Conservation (phyloP, 2,888 invertebrate species). For the Petrolisthes cinctipes region DNA sequence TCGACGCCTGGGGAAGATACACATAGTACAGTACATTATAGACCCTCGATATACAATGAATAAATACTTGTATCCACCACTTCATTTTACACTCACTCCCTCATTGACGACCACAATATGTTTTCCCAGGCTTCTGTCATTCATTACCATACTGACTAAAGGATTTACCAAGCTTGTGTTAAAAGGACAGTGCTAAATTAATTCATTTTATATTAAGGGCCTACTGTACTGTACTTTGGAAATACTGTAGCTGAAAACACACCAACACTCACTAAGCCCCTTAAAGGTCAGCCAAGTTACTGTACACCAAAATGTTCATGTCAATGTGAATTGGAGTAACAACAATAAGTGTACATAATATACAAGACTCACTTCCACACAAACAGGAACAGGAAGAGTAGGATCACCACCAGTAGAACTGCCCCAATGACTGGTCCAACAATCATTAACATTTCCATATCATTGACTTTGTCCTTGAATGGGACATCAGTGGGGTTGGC, state of each 20-base stretch:
- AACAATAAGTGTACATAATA: not conserved
- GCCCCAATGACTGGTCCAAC: slow-evolving; percentile 64
- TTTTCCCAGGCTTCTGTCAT: too few species aligned
- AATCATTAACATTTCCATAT: slow-evolving; percentile 64
- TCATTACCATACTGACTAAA: too few species aligned
- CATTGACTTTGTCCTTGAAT: slow-evolving; percentile 38
- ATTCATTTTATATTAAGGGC: too few species aligned
- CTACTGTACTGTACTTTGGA: not conserved
- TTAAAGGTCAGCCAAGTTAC: not conserved
- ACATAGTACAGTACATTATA: not conserved
- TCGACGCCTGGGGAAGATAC: slow-evolving; percentile 73
- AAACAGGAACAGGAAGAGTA: slow-evolving; percentile 64
- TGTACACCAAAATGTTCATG: not conserved
- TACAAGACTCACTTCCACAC: slow-evolving; percentile 59
- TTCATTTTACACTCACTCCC: too few species aligned
- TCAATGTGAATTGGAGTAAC: not conserved
- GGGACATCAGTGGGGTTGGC: slow-evolving; percentile 66
- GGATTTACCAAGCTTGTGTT: too few species aligned
- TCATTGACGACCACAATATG: too few species aligned
- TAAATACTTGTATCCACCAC: not conserved
- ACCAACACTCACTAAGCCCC: not conserved
- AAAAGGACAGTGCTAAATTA: too few species aligned
- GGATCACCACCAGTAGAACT: slow-evolving; percentile 62
- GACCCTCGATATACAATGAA: not conserved
- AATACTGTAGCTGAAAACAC: too few species aligned